Evolutionary conservation across 2,888 invertebrate species (phyloP), one percentile per base, ranked within the genome.

Genomic region (Hofmannophila pseudospretella): DNA sequence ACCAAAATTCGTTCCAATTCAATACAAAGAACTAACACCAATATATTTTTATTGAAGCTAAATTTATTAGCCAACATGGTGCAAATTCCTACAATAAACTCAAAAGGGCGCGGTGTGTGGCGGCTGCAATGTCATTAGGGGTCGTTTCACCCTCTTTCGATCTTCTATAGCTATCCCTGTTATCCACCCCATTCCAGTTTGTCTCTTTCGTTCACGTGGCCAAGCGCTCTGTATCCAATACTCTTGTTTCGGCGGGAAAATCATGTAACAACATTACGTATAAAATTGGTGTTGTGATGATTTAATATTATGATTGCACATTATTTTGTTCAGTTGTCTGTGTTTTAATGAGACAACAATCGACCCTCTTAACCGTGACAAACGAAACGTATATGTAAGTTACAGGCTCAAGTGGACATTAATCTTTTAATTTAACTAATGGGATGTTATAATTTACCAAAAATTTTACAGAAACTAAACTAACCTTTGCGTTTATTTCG

Each of bases 81-180:
- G 42, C 37, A 38, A 43, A 50, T 43, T 39, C 33, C 27, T 40
- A 33, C 33, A 20, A 23, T 32, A 39, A 39, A 39, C 36, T 40
- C 28, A 41, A 49, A 62, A 59, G 62, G 63, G 52, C 64, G 59
- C 60, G 54, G 51, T 55, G 53, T 32, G 25, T 54, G 56, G 51
- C 62, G 65, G 66, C 63, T 65, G 67, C 70, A 53, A 64, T 67
- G 61, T 69, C 67, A 64, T 75, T 73, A 77, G 74, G 85, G 85
- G 84, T 80, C 70, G 78, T 66, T 72, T 74, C 80, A 77, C 80
- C 82, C 84, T 78, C 72, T 66, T 75, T 67, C 67, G 60, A 70
- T 71, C 60, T 52, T 42, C 38, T 71, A 50, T 64, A 34, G 49
- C 72, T 56, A 43, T 82, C 84, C 57, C 69, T 63, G 67, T 84